phyloP scores from a whole-genome alignment of 2,797 vertebrate genomes.

The Lepus oiostolus region DNA sequence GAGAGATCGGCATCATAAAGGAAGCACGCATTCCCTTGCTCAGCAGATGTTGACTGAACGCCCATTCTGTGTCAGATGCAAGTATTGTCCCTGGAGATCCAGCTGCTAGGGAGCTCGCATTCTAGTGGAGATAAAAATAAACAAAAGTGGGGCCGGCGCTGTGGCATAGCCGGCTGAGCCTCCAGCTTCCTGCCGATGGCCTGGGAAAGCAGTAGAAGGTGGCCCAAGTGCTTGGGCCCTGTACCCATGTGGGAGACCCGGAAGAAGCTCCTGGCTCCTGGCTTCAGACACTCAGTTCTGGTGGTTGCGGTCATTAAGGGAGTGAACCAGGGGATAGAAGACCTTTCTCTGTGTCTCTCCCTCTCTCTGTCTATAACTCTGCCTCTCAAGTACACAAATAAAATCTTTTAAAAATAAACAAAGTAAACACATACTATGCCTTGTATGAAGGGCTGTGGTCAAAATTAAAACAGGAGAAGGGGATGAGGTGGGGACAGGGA shows the following conservation, averaged over 20 bases:
- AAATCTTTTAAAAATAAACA: not conserved
- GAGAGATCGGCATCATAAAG: not conserved
- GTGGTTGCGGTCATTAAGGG: no score
- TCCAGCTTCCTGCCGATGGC: no score
- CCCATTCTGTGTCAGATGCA: not conserved
- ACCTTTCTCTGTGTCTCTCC: no score
- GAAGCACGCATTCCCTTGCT: not conserved
- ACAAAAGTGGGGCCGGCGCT: not conserved
- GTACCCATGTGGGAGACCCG: no score
- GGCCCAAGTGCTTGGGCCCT: no score
- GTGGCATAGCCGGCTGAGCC: no score
- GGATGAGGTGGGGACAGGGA: not conserved
- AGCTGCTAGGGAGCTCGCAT: not conserved
- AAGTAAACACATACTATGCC: not conserved
- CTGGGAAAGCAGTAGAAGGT: no score
- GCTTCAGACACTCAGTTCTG: no score
- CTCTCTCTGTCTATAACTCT: no score
- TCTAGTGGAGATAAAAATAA: not conserved
- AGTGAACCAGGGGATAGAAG: no score
- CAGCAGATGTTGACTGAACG: not conserved
- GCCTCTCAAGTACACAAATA: no score
- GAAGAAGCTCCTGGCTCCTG: no score
- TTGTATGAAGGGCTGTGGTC: not conserved
- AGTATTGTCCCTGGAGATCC: not conserved
- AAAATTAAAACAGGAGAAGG: constrained; percentile 12